phyloP scores from a whole-genome alignment of 2,113 vertebrate genomes.

The Passer domesticus region DNA sequence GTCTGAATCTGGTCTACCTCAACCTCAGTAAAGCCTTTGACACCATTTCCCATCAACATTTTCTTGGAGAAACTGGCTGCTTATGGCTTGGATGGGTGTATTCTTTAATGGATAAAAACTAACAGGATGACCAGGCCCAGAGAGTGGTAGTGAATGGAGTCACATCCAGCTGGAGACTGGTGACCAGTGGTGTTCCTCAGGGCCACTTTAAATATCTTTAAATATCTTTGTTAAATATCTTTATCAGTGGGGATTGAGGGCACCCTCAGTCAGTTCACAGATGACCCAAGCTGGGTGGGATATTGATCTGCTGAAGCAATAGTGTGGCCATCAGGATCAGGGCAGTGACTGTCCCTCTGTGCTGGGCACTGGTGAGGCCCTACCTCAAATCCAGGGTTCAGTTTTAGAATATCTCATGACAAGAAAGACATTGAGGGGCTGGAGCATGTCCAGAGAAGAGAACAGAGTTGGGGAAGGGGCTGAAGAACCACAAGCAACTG shows the following conservation, averaged over 20 bases:
- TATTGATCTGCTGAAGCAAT: not conserved
- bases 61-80: not conserved
- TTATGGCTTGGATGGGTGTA: not conserved
- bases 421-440: not conserved
- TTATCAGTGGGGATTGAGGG: not conserved
- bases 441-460: not conserved
- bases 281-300: not conserved
- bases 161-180: not conserved
- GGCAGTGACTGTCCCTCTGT: not conserved
- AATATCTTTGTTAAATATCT: not conserved
- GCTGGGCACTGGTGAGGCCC: not conserved
- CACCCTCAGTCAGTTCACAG: not conserved
- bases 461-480: not conserved
- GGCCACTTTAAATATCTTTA: not conserved
- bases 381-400: not conserved
- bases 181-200: not conserved
- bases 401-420: not conserved
- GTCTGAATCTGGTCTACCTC: not conserved
- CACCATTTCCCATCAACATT: not conserved
- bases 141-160: not conserved
- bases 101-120: not conserved
- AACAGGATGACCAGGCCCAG: not conserved
- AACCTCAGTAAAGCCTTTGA: not conserved
- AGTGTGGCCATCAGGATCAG: not conserved
- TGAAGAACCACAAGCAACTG: not conserved